Evolutionary conservation across 1,140 invertebrate species (phyloP), one percentile per base, ranked within the genome.

Genomic region (Lethrus apterus): DNA sequence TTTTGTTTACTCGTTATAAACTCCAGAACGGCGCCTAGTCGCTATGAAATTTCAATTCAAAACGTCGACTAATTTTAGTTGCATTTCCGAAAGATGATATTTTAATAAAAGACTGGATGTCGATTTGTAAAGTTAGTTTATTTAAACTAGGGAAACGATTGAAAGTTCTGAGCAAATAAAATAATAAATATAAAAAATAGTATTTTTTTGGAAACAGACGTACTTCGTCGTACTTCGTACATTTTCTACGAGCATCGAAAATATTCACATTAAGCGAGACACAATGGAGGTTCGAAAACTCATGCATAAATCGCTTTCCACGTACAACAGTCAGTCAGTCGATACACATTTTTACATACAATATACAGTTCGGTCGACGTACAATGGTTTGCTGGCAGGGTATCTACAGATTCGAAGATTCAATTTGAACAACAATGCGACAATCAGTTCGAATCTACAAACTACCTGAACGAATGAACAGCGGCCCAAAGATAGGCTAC

Each of bases 401-500:
- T 21, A 38, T 38, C 35, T 38, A 38, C 35, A 38, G 35, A 38
- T 38, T 18, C 35, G 35, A 38, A 38, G 35, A 38, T 38, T 38
- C 35, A 38, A 38, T 38, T 38, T 38, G 35, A 38, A 21, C 18
- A n/a, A 38, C 35, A 38, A 38, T 38, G 24, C 35, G 17, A 38
- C 35, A 38, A 8, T 38, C 32, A 18, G 17, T 9, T 18, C 35
- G 24, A 38, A 38, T 21, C 20, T 19, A 38, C 35, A 38, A 19
- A 19, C 35, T 38, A 38, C 35, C 35, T 38, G 35, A 38, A 21
- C 18, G 10, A 7, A 10, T 20, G 19, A 21, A 21, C 19, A 21
- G 14, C 18, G n/a, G 8, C 35, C 14, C 32, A 14, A 18, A 18
- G n/a, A n/a, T n/a, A n/a, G n/a, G n/a, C n/a, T n/a, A n/a, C n/a